These are phyloP conservation scores for Caiman crocodilus DNA, from an alignment of 2,797 vertebrate genomes.

Conservation along the genomic window DNA sequence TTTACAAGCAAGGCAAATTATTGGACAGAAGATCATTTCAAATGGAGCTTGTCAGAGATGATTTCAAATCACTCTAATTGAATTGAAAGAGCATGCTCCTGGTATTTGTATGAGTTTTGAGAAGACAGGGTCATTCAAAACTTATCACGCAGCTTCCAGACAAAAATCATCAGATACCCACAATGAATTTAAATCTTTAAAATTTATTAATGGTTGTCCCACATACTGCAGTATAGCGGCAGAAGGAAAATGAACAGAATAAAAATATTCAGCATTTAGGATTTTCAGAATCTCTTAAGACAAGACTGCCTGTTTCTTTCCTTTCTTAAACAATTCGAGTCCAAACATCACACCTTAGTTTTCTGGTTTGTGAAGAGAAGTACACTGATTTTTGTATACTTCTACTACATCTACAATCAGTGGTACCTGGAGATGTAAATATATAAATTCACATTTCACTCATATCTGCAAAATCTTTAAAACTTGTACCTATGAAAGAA, in stretches of 20 bases:
- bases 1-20: not conserved
- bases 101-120: not conserved
- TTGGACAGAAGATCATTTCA: not conserved
- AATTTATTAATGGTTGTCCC: not conserved
- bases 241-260: not conserved
- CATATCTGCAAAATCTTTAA: too few relatives aligned
- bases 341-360: not conserved
- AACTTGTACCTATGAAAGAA: not conserved
- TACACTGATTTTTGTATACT: not conserved
- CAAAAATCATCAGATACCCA: not conserved
- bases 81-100: not conserved
- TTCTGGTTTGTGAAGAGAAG: not conserved
- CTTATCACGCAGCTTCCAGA: not conserved
- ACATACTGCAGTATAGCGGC: not conserved
- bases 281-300: not conserved
- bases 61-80: slow-evolving; percentile 17
- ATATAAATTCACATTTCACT: not conserved
- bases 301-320: not conserved
- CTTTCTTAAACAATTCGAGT: not conserved
- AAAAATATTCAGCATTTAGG: not conserved
- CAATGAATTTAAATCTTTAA: not conserved
- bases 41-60: not conserved
- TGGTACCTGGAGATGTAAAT: not conserved
- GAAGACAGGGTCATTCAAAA: not conserved
- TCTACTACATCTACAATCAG: not conserved